Evolutionary conservation across 2,113 vertebrate species (phyloP).

Genomic region (Euleptes europaea): DNA sequence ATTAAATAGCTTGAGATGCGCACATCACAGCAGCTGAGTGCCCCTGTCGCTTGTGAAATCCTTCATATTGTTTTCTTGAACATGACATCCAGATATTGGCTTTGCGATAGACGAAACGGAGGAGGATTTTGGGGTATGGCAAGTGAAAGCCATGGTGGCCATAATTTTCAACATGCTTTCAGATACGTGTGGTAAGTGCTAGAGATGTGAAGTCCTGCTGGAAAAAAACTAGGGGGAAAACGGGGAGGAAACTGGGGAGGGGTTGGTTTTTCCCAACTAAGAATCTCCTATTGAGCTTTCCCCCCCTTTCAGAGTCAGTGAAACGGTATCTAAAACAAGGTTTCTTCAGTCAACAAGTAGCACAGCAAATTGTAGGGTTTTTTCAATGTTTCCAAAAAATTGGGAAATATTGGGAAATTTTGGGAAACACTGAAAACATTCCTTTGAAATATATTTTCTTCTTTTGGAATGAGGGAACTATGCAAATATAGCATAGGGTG

Average conservation of each 20-base stretch:
- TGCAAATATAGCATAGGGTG: too few species aligned
- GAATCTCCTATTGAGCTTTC: too few species aligned
- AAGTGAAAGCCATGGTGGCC: slow-evolving; percentile 90
- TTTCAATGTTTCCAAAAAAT: not conserved
- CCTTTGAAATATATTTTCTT: too few species aligned
- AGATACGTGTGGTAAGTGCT: slow-evolving; percentile 85
- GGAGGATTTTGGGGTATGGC: slow-evolving; percentile 83
- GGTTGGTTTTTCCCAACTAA: too few species aligned
- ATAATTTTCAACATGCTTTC: slow-evolving; percentile 84
- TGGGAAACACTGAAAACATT: too few species aligned
- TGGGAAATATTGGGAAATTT: too few species aligned
- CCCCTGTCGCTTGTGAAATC: not conserved
- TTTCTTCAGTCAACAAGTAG: too few species aligned
- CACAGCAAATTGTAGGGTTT: too few species aligned
- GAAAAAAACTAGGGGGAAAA: too few species aligned
- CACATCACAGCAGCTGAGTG: not conserved
- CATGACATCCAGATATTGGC: slow-evolving; percentile 77
- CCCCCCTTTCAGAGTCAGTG: too few species aligned
- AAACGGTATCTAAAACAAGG: too few species aligned
- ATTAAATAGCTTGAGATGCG: slow-evolving; percentile 34
- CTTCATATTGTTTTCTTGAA: slow-evolving; percentile 54
- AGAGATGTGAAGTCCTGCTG: not conserved
- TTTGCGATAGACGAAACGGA: slow-evolving; percentile 82
- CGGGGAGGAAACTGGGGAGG: not conserved
- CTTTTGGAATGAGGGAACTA: too few species aligned